Conservation (phyloP, 53 echinoderm and acorn worm genomes). For the Luidia sarsii region DNA sequence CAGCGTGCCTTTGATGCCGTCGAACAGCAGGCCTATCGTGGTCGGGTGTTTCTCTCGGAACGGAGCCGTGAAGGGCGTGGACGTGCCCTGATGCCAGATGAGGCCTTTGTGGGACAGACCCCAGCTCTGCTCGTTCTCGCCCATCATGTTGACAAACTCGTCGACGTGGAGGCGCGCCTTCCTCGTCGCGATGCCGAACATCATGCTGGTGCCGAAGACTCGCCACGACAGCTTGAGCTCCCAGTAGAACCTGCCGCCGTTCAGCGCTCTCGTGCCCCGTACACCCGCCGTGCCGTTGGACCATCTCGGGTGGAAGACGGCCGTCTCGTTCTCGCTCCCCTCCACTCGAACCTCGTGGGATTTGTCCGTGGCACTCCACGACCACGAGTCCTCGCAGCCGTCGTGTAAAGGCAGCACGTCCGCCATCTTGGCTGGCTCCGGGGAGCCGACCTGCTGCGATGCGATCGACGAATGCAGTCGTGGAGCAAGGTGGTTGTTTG, state of each 20-base stretch:
- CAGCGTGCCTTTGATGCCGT: slow-evolving; percentile 87
- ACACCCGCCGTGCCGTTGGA: slow-evolving; percentile 93
- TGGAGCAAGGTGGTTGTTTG: slow-evolving; percentile 43
- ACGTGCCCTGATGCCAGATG: slow-evolving; percentile 80
- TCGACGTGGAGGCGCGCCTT: slow-evolving; percentile 80
- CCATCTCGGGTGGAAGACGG: slow-evolving; percentile 93
- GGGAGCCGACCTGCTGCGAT: neutral
- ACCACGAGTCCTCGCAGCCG: slow-evolving; percentile 87
- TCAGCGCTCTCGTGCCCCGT: slow-evolving; percentile 74
- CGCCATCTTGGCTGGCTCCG: slow-evolving; percentile 64
- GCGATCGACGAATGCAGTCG: neutral
- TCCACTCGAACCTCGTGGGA: slow-evolving; percentile 80
- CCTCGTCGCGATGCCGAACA: slow-evolving; percentile 89
- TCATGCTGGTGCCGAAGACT: slow-evolving; percentile 94
- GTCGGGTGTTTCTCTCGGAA: slow-evolving; percentile 79
- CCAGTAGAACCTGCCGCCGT: slow-evolving; percentile 79
- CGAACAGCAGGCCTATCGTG: slow-evolving; percentile 77
- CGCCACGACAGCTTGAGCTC: slow-evolving; percentile 75
- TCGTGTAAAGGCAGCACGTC: slow-evolving; percentile 44
- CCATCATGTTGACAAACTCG: slow-evolving; percentile 89
- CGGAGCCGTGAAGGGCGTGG: slow-evolving; percentile 78
- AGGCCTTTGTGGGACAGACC: slow-evolving; percentile 94
- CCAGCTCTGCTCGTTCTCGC: slow-evolving; percentile 84
- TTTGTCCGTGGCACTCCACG: slow-evolving; percentile 83
- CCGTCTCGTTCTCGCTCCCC: slow-evolving; percentile 63